Evolutionary conservation across 2,113 vertebrate species (phyloP).

Genomic region (Elephantulus edwardii): DNA sequence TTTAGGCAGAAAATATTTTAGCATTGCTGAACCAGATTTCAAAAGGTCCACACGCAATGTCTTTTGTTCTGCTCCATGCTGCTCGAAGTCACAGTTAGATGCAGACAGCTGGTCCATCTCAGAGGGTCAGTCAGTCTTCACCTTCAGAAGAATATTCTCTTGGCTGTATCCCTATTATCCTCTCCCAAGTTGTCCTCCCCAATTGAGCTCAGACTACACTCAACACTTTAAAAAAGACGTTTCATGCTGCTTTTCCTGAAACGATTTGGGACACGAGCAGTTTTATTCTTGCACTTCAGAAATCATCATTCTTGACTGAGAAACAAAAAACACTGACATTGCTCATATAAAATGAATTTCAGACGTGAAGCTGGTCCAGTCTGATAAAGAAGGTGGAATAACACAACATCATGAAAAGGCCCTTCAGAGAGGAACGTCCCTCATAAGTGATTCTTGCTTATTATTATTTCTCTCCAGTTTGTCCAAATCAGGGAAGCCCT

Average conservation of each 20-base stretch:
- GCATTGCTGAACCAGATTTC: slow-evolving; percentile 5
- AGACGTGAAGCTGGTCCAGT: neutral
- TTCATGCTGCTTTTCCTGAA: slow-evolving; percentile 67
- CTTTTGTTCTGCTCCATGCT: slow-evolving; percentile 4
- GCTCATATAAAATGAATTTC: slow-evolving; percentile 61
- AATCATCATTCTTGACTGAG: slow-evolving; percentile 56
- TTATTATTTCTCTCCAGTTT: neutral
- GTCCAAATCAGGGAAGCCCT: neutral
- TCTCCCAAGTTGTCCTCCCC: neutral
- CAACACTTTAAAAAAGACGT: slow-evolving; percentile 33
- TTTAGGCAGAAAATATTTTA: slow-evolving; percentile 34
- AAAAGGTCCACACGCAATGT: neutral
- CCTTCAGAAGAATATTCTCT: neutral
- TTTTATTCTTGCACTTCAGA: slow-evolving; percentile 53
- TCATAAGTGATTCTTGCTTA: neutral
- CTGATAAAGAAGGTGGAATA: neutral
- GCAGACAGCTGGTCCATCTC: neutral
- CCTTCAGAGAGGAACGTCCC: neutral
- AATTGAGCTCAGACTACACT: neutral
- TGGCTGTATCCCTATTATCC: neutral
- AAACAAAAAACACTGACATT: slow-evolving; percentile 38
- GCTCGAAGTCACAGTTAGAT: neutral
- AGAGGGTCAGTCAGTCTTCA: neutral
- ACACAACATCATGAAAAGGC: neutral
- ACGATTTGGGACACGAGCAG: slow-evolving; percentile 51